Base-by-base conservation (phyloP, 2,113 vertebrate species). In the Phyllostomus discolor region DNA sequence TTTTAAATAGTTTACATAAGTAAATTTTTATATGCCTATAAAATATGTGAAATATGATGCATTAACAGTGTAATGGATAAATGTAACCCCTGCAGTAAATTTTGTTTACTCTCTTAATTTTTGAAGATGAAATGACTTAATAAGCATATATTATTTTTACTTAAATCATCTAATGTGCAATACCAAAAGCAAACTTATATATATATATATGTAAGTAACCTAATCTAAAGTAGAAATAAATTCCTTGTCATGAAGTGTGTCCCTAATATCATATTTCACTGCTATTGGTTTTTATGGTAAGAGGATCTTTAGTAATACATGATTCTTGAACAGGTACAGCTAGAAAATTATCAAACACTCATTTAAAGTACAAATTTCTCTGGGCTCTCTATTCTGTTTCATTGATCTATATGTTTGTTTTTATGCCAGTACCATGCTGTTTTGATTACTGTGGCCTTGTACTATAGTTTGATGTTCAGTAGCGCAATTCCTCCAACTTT, bases 1-100 rank as follows among this genome's bases (percentile, higher is more conserved):
- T 89, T 89, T 66, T 4, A 93, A 67, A 93, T 88, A 92, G 75
- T 92, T 97, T 62, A 1, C 26, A 76, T 78, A 70, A 88, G 17
- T 5, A 96, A 26, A 31, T 90, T 82, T 93, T 92, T 12, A 69
- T 6, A 69, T 33, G 57, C 2, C 1, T 80, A 48, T 50, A 84
- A 64, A 64, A 75, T 84, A 50, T 64, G 66, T 81, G 48, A 69
- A 46, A 78, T 31, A 35, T 88, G 2, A 84, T 38, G 2, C 33
- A 38, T 80, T 91, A 69, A 93, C 4, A 43, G 41, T 59, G 26
- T 75, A 70, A 72, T 79, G 10, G 9, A 75, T 90, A 94, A 90
- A 76, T 6, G 46, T 62, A 75, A 75, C 7, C 10, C 41, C 1
- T 72, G 2, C 1, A 88, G 90, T 88, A 28, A 70, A 26, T 59